Evolutionary conservation across 92 coral and sea anemone species (phyloP), one percentile per base, ranked within the genome.

Genomic region (Parazoanthus atlanticus): DNA sequence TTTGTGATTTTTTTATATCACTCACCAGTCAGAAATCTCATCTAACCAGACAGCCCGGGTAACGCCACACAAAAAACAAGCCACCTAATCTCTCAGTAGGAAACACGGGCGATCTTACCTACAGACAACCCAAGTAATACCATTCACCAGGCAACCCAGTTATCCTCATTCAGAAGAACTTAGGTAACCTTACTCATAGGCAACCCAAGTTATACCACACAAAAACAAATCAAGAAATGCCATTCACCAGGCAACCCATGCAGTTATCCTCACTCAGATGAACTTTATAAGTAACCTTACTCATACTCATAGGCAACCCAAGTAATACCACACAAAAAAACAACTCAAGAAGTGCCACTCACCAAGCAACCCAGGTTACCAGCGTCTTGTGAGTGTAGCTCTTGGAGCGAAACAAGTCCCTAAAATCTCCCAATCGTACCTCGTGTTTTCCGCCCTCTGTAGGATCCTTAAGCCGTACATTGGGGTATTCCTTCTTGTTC

Each of bases 331-430:
- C 8, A 25, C 26, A 61, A 61, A 19, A 61, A 61, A 61, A 10
- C 6, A 52, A 52, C 19, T 16, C 6, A 56, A 56, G 25, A 2
- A 21, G 1, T 56, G 19, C 17, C 28, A 23, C 69, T 61, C 69
- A 61, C 69, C 69, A 61, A 28, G n/a, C 28, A 21, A 61, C 8
- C 69, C 69, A 61, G 1, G 69, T 61, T 1, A 61, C 69, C 26
- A 61, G 28, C 26, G 69, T 61, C 69, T 61, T 61, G 69, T 61
- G 69, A 61, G 69, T 61, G 69, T 61, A 61, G 69, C 69, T 61
- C 69, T 25, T 61, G n/a, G 69, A 61, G 69, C 69, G 69, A 61
- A 61, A 61, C 28, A 61, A 21, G 26, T 61, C 69, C 5, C 69
- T 61, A 25, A 61, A 61, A 25, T 61, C 69, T 23, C 69, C 69